Evolutionary conservation across 1,140 invertebrate species (phyloP).

Genomic region (Drosophila santomea): DNA sequence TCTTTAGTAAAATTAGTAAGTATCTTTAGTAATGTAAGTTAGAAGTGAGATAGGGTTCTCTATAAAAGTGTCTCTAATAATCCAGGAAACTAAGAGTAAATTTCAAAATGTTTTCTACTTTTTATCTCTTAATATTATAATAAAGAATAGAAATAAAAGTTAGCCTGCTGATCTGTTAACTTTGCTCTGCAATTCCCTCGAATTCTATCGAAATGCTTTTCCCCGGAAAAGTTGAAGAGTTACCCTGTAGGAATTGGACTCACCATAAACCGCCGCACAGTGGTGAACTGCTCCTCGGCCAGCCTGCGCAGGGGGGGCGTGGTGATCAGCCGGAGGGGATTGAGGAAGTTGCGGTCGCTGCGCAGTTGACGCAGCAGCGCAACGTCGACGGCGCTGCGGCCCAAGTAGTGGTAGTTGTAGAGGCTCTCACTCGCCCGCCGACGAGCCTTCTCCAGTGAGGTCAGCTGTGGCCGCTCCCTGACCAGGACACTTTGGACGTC

Average conservation of each 20-base stretch:
- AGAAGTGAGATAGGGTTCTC: no score
- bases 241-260: neutral
- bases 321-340: conserved; percentile 17
- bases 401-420: conserved; percentile 64
- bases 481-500: conserved; percentile 66
- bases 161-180: no score
- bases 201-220: no score
- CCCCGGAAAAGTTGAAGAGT: no score
- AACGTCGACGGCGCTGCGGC: conserved; percentile 53
- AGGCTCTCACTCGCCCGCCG: conserved; percentile 20
- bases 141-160: no score
- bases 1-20: no score
- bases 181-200: no score
- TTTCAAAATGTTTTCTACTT: no score
- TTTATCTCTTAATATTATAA: no score
- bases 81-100: no score
- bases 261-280: conserved; percentile 57
- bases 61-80: no score
- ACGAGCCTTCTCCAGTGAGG: conserved; percentile 43
- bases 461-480: conserved; percentile 7
- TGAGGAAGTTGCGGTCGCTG: conserved; percentile 26
- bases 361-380: conserved; percentile 42
- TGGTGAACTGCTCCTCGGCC: conserved; percentile 30
- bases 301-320: conserved; percentile 37
- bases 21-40: no score